Evolutionary conservation across 2,113 vertebrate species (phyloP).

Genomic region (Oplegnathus fasciatus): DNA sequence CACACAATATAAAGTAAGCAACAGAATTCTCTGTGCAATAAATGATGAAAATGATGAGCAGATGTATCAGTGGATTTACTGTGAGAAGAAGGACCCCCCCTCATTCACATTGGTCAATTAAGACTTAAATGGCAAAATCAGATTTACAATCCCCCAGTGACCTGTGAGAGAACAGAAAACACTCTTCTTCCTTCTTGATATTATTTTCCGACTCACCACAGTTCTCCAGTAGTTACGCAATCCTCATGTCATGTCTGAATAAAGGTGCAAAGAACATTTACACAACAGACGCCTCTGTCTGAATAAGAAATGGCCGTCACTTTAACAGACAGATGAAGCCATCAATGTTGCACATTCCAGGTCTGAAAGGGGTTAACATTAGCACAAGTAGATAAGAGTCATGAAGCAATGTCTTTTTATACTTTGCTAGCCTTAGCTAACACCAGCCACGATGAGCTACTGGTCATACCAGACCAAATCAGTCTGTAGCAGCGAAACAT

Average conservation of each 20-base stretch:
- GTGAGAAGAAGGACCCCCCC: neutral
- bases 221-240: neutral
- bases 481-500: no score
- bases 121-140: neutral
- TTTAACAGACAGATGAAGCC: neutral
- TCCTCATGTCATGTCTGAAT: neutral
- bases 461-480: neutral
- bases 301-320: neutral
- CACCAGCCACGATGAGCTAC: neutral
- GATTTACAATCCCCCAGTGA: neutral
- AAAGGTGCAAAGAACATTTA: no score
- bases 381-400: neutral
- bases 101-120: neutral
- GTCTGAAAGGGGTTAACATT: neutral
- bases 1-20: no score
- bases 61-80: neutral
- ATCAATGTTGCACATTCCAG: neutral
- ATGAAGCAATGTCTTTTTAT: no score
- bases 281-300: neutral
- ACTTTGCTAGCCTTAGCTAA: no score
- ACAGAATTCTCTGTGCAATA: no score
- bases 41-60: neutral
- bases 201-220: neutral
- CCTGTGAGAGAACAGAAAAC: neutral
- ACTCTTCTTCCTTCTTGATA: neutral